Evolutionary conservation across 2,888 invertebrate genomes (phyloP).

Genomic region (Leptinotarsa haldemani): DNA sequence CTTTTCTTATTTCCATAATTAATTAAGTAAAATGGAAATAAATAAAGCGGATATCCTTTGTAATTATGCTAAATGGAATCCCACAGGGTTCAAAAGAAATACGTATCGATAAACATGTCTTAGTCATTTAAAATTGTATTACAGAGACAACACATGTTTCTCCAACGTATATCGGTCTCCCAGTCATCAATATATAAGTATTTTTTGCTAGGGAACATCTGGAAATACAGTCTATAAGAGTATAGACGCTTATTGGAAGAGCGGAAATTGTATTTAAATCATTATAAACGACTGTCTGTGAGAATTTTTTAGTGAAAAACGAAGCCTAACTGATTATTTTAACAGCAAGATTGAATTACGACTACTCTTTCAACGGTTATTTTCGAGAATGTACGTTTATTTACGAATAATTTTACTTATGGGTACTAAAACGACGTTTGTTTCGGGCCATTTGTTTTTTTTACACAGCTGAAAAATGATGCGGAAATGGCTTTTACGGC

Average conservation of each 20-base stretch:
- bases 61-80: slow-evolving; percentile 38
- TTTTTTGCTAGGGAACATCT: slow-evolving; percentile 48
- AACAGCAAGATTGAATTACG: slow-evolving; percentile 31
- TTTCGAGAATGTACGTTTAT: slow-evolving; percentile 23
- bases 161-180: slow-evolving; percentile 42
- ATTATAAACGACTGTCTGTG: slow-evolving; percentile 39
- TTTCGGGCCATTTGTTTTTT: neutral
- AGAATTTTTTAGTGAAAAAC: slow-evolving; percentile 31
- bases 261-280: slow-evolving; percentile 49
- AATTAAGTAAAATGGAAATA: slow-evolving; percentile 46
- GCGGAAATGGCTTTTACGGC: slow-evolving; percentile 4
- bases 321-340: slow-evolving; percentile 32
- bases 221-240: slow-evolving; percentile 43
- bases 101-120: slow-evolving; percentile 24
- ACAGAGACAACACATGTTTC: slow-evolving; percentile 40
- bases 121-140: slow-evolving; percentile 17
- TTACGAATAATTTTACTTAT: slow-evolving; percentile 15
- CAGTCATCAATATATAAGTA: slow-evolving; percentile 45
- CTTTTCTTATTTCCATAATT: slow-evolving; percentile 32
- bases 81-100: slow-evolving; percentile 30
- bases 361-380: slow-evolving; percentile 29
- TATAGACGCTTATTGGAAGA: slow-evolving; percentile 40
- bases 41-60: slow-evolving; percentile 47
- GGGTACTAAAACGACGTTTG: slow-evolving; percentile 4
- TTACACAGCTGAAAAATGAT: slow-evolving; percentile 8